A percentile compares a stretch with the other conserved stretches of the same genome.
Conservation (phyloP, 1,140 invertebrate genomes). For the Samia ricini region DNA sequence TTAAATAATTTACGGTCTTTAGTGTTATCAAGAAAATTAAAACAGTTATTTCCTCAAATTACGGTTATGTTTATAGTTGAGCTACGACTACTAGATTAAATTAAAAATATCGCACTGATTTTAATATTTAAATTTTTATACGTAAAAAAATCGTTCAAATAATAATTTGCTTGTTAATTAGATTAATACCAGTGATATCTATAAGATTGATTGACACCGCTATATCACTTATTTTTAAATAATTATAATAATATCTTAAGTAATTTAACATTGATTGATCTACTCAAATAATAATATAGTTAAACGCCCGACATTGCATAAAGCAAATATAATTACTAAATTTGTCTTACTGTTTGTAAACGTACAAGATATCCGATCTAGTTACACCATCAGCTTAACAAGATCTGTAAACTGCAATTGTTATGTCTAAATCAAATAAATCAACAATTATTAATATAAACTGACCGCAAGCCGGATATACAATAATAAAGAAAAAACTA, state of each 20-base stretch:
- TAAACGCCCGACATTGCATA: not conserved
- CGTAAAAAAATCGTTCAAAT: too few species aligned
- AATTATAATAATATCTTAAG: not conserved
- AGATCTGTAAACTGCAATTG: constrained; percentile 6
- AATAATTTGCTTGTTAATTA: not conserved
- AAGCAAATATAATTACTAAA: constrained; percentile 8
- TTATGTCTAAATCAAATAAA: constrained; percentile 31
- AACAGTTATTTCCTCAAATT: too few species aligned
- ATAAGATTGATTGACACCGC: not conserved
- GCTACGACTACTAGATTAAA: too few species aligned
- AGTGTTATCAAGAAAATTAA: too few species aligned
- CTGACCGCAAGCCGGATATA: constrained; percentile 25
- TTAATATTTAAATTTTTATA: too few species aligned
- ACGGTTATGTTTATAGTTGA: too few species aligned
- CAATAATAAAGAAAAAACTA: constrained; percentile 30
- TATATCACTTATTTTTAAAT: not conserved
- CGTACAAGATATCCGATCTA: constrained; percentile 3
- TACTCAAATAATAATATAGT: not conserved
- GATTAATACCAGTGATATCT: not conserved
- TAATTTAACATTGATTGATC: not conserved
- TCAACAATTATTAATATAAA: constrained; percentile 23
- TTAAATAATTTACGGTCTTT: too few species aligned
- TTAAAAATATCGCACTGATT: too few species aligned
- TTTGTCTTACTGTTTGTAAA: not conserved
- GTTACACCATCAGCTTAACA: constrained; percentile 2